Percentiles rank a stretch among this genome's conserved stretches.
Evolutionary conservation across 2,888 invertebrate genomes (phyloP).

Genomic region (Ophonus ardosiacus): DNA sequence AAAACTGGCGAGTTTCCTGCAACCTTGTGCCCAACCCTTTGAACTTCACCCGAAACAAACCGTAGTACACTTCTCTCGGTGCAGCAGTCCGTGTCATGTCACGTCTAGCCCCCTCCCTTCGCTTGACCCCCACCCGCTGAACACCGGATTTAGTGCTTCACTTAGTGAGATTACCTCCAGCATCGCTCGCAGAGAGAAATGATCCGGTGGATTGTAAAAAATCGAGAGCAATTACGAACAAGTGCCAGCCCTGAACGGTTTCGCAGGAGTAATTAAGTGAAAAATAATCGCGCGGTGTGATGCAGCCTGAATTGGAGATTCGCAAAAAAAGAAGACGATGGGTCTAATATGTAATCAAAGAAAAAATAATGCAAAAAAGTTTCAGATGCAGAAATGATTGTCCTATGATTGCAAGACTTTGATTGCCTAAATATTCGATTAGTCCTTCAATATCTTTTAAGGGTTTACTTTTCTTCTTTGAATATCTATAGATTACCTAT

Average conservation of each 20-base stretch:
- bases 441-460: neutral
- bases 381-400: neutral
- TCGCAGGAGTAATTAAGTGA: conserved; percentile 56
- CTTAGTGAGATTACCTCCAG: conserved; percentile 68
- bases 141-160: conserved; percentile 68
- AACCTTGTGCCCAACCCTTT: neutral
- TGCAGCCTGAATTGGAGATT: conserved; percentile 29
- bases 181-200: conserved; percentile 53
- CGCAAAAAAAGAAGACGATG: neutral
- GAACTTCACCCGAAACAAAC: conserved; percentile 41
- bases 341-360: conserved; percentile 23
- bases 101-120: neutral
- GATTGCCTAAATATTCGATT: neutral
- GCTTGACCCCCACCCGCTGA: conserved; percentile 65
- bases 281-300: conserved; percentile 54
- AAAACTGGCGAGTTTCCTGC: neutral
- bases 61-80: conserved; percentile 11
- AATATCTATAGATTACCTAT: too few relatives aligned
- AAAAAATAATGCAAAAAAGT: neutral
- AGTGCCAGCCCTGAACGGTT: conserved; percentile 37
- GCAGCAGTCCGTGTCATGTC: conserved; percentile 31
- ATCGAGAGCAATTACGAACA: conserved; percentile 60
- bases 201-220: conserved; percentile 61
- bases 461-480: too few relatives aligned
- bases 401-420: neutral